Base-by-base conservation (phyloP, 2,797 vertebrate species). In the Nannoperca australis region DNA sequence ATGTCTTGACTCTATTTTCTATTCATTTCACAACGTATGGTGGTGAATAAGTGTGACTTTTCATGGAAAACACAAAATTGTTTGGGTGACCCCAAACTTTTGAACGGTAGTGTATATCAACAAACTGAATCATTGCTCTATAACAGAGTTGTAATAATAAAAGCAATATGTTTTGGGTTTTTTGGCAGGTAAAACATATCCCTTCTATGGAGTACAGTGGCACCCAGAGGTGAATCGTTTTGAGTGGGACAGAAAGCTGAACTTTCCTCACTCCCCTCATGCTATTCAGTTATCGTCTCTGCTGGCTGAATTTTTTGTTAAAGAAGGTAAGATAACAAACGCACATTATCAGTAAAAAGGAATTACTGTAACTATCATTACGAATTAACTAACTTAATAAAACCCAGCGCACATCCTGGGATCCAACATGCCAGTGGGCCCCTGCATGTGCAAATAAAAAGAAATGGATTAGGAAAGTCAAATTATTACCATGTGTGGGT, bases 171-270 rank as follows among this genome's bases (percentile, higher is more conserved):
- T 2, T 32, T 32, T 2, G 1, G 27, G 15, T 55, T 56, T n/a
- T 40, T 45, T 54, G 1, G 3, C 83, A 96, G 96, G 90, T 45
- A 95, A 85, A 75, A 88, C 5, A 42, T 95, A 95, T 77, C 96
- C 96, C 3, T 94, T 97, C 87, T 97, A 96, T 30, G 96, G 95
- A 2, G 95, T 96, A 0, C 96, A 96, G 90, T 97, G 96, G 96
- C 96, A 97, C 79, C 96, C 96, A 3, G 96, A 96, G 87, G 95
- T 96, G 73, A 97, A 95, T 67, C 90, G 92, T 30, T 97, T 96
- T 47, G 93, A 95, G 91, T 97, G 96, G 96, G 0, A 84, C 63
- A 86, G 67, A 6, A 84, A 30, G 0, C 0, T 5, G 2, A 92
- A 84, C 74, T 93, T 89, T 74, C 95, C 95, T 76, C 96, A 97